Evolutionary conservation across 2,888 invertebrate species (phyloP).

Genomic region (Drosophila fulvimacula): DNA sequence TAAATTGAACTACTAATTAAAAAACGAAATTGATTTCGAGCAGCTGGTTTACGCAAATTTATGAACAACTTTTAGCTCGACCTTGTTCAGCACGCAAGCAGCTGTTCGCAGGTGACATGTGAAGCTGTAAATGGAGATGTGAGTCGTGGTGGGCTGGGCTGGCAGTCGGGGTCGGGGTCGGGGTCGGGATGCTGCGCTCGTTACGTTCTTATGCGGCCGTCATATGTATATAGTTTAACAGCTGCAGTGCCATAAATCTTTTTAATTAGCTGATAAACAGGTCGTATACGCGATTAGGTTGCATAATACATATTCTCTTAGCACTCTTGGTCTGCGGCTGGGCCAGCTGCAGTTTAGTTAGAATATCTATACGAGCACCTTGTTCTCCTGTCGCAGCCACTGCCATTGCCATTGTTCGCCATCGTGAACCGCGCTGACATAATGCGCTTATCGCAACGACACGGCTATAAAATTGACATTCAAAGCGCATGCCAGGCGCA

Average conservation of each 20-base stretch:
- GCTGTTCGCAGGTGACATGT: not conserved
- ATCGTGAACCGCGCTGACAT: constrained; percentile 11
- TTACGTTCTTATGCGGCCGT: constrained; percentile 7
- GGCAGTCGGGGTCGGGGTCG: not conserved
- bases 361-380: not conserved
- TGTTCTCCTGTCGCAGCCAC: not conserved
- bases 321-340: constrained; percentile 14
- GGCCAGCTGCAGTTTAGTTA: not conserved
- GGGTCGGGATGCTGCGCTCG: not conserved
- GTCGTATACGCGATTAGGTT: constrained; percentile 48
- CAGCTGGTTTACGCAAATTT: not conserved
- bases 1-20: not conserved
- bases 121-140: not conserved
- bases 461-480: constrained; percentile 30
- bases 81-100: not conserved
- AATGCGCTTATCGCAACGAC: constrained; percentile 32
- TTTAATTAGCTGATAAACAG: constrained; percentile 67
- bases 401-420: constrained; percentile 2
- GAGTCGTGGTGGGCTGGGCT: not conserved
- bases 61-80: not conserved
- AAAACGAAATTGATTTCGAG: not conserved
- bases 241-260: constrained; percentile 58
- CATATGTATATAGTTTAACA: constrained; percentile 37
- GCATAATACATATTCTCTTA: constrained; percentile 39
- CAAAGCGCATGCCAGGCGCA: constrained; percentile 26